Evolutionary conservation across 2,797 vertebrate species (phyloP).

Genomic region (Rhynchotus rufescens): DNA sequence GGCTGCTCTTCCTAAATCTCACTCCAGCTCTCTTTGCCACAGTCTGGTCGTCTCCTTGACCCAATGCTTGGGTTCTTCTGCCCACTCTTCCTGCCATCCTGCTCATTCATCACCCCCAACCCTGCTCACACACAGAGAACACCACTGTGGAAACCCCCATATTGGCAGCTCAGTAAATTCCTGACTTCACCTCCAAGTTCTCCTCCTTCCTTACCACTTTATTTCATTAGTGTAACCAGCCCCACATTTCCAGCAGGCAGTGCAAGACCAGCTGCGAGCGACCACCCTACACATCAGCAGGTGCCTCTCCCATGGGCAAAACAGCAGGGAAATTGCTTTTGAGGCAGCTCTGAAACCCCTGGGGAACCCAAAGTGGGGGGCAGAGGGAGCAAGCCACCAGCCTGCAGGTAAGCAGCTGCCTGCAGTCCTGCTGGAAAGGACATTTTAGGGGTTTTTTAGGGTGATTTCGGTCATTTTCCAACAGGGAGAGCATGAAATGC

Average conservation of each 20-base stretch:
- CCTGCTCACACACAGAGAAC: rapidly evolving
- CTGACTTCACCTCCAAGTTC: not conserved
- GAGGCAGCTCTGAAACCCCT: not conserved
- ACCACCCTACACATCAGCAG: not conserved
- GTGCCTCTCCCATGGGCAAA: not conserved
- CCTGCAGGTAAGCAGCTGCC: rapidly evolving
- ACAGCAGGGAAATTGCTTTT: rapidly evolving
- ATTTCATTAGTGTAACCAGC: not conserved
- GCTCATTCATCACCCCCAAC: not conserved
- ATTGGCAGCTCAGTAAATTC: not conserved
- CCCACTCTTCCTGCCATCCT: not conserved
- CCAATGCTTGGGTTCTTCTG: not conserved
- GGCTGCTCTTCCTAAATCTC: not conserved
- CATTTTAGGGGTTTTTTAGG: not conserved
- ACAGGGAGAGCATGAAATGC: not conserved
- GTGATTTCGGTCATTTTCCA: slow-evolving; percentile 1
- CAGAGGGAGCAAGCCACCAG: not conserved
- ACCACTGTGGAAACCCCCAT: not conserved
- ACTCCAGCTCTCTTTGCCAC: not conserved
- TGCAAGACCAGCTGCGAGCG: not conserved
- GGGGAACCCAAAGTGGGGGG: not conserved
- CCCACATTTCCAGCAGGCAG: not conserved
- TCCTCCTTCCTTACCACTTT: not conserved
- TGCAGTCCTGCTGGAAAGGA: not conserved
- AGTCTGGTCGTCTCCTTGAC: not conserved